Conservation (phyloP, 2,113 vertebrate genomes). For the Campylorhamphus procurvoides region DNA sequence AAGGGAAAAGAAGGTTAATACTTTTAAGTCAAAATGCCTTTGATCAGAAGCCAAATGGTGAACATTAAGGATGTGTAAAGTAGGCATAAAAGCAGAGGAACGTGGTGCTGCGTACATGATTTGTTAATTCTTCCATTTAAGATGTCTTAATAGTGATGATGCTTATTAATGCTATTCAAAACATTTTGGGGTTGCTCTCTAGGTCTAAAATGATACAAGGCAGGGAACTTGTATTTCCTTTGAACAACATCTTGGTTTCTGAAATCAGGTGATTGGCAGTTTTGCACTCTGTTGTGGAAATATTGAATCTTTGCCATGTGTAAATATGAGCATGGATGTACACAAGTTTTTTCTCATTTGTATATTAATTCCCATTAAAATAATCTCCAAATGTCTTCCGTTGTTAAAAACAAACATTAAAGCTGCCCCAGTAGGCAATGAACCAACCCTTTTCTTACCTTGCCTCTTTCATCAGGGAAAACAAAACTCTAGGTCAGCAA, state of each 20-base stretch:
- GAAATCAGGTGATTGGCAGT: neutral
- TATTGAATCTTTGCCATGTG: neutral
- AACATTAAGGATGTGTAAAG: neutral
- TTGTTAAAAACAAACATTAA: neutral
- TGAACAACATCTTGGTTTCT: neutral
- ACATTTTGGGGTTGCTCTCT: neutral
- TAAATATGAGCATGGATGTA: neutral
- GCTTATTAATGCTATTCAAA: neutral
- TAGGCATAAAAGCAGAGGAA: neutral
- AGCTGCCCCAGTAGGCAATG: neutral
- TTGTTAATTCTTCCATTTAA: neutral
- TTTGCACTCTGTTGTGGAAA: neutral
- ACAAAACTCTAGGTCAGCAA: constrained; percentile 37
- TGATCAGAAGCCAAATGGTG: neutral
- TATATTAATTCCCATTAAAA: neutral
- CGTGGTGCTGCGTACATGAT: neutral
- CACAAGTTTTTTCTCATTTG: neutral
- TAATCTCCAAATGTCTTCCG: neutral
- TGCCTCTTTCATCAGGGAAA: neutral
- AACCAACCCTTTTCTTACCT: neutral
- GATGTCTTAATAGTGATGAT: neutral
- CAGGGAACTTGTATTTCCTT: neutral
- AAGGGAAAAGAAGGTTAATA: neutral
- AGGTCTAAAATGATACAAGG: neutral
- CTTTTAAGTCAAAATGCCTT: neutral